These are phyloP conservation scores for Drosophila nasuta DNA, from an alignment of 1,140 invertebrate genomes.

Conservation along the genomic window DNA sequence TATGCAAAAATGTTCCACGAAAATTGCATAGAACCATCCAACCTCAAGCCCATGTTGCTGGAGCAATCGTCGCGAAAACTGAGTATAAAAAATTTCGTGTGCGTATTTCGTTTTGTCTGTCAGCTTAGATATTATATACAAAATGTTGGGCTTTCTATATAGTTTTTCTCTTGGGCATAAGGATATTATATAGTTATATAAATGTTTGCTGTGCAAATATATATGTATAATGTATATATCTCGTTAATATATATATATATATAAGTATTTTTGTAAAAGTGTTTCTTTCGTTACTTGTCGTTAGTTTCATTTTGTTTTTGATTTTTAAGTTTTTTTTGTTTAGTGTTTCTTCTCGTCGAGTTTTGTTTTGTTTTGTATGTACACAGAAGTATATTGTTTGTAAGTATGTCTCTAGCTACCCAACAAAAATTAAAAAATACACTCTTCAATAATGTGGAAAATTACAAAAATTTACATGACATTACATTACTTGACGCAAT, in stretches of 20 bases:
- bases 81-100: slow-evolving; percentile 74
- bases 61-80: slow-evolving; percentile 21
- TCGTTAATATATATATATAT: slow-evolving; percentile 52
- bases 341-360: slow-evolving; percentile 67
- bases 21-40: slow-evolving; percentile 38
- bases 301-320: slow-evolving; percentile 60
- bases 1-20: slow-evolving; percentile 73
- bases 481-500: slow-evolving; percentile 30
- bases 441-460: slow-evolving; percentile 59
- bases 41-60: background rate
- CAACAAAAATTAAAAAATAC: slow-evolving; percentile 50
- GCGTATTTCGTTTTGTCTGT: slow-evolving; percentile 67
- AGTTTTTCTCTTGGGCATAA: slow-evolving; percentile 51
- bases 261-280: slow-evolving; percentile 64
- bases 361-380: slow-evolving; percentile 38
- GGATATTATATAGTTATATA: slow-evolving; percentile 71
- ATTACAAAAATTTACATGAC: slow-evolving; percentile 73
- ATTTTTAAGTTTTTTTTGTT: slow-evolving; percentile 13
- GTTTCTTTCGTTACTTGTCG: slow-evolving; percentile 74
- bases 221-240: slow-evolving; percentile 82
- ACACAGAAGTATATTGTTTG: slow-evolving; percentile 51
- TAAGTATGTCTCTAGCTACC: slow-evolving; percentile 57
- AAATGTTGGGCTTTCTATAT: slow-evolving; percentile 62
- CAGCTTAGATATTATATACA: slow-evolving; percentile 73
- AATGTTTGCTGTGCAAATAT: slow-evolving; percentile 81